Evolutionary conservation across 2,888 invertebrate species (phyloP).

Genomic region (Limnephilus rhombicus): DNA sequence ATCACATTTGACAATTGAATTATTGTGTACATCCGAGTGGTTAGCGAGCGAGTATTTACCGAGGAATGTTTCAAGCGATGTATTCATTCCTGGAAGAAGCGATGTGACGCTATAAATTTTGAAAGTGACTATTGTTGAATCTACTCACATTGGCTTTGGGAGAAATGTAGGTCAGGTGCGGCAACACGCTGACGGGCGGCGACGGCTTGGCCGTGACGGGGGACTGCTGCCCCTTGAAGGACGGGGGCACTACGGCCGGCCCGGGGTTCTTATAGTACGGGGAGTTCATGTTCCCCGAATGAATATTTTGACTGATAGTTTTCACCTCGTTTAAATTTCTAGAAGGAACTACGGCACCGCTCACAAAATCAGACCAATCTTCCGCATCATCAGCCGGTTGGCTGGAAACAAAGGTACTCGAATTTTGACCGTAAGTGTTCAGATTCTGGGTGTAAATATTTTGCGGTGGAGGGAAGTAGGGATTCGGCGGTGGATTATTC

Average conservation of each 20-base stretch:
- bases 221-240: slow-evolving; percentile 27
- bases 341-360: slow-evolving; percentile 70
- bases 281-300: slow-evolving; percentile 50
- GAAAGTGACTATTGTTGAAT: slow-evolving; percentile 74
- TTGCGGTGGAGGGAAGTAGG: slow-evolving; percentile 66
- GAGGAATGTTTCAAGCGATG: slow-evolving; percentile 58
- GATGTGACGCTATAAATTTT: slow-evolving; percentile 76
- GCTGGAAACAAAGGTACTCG: slow-evolving; percentile 67
- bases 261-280: slow-evolving; percentile 50
- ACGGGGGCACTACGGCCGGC: slow-evolving; percentile 22
- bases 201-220: neutral
- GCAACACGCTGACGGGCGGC: slow-evolving; percentile 70
- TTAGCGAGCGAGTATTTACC: slow-evolving; percentile 15
- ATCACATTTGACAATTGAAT: slow-evolving; percentile 51
- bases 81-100: slow-evolving; percentile 67
- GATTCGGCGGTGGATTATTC: slow-evolving; percentile 67
- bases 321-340: slow-evolving; percentile 62
- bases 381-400: slow-evolving; percentile 71
- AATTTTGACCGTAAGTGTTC: slow-evolving; percentile 69
- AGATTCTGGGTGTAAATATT: slow-evolving; percentile 22
- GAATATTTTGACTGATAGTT: slow-evolving; percentile 66
- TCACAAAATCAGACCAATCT: slow-evolving; percentile 77
- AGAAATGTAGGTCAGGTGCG: slow-evolving; percentile 75
- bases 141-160: slow-evolving; percentile 73
- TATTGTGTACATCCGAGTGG: neutral